Conservation (phyloP, 2,888 invertebrate genomes). For the Amphipyra tragopoginis region DNA sequence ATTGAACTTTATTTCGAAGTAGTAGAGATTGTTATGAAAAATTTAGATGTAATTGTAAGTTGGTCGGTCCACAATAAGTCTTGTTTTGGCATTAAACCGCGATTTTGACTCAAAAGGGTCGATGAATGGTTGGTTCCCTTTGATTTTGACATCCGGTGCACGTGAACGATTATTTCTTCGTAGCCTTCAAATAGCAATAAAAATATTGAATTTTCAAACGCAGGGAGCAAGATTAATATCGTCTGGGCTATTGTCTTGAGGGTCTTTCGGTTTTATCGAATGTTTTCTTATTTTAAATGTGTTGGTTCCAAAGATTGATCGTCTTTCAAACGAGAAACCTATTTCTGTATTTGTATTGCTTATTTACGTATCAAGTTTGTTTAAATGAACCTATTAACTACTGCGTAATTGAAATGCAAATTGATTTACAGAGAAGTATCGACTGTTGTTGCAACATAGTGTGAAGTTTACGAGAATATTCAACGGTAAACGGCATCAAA, state of each 20-base stretch:
- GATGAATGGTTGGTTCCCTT: slow-evolving; percentile 79
- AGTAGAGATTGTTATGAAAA: slow-evolving; percentile 49
- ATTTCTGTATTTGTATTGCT: slow-evolving; percentile 14
- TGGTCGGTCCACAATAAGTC: slow-evolving; percentile 71
- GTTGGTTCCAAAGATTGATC: slow-evolving; percentile 24
- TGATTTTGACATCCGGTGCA: slow-evolving; percentile 84
- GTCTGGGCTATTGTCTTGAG: slow-evolving; percentile 53
- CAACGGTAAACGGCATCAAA: slow-evolving; percentile 19
- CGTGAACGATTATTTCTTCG: slow-evolving; percentile 77
- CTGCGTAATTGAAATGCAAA: slow-evolving; percentile 36
- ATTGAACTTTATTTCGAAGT: slow-evolving; percentile 61
- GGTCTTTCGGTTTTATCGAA: slow-evolving; percentile 36
- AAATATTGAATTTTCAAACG: slow-evolving; percentile 70
- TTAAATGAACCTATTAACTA: slow-evolving; percentile 25
- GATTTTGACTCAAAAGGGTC: slow-evolving; percentile 77
- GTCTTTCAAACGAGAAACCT: slow-evolving; percentile 19
- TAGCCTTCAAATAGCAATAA: slow-evolving; percentile 70
- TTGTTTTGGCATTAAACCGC: slow-evolving; percentile 82
- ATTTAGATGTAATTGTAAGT: slow-evolving; percentile 47
- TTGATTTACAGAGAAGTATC: slow-evolving; percentile 21
- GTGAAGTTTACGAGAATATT: slow-evolving; percentile 26
- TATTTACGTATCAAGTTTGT: slow-evolving; percentile 20
- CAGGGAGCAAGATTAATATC: slow-evolving; percentile 58
- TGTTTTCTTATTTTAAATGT: slow-evolving; percentile 30
- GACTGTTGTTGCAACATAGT: slow-evolving; percentile 1